phyloP scores from a whole-genome alignment of 2,113 vertebrate species.

The Syngnathus typhle region DNA sequence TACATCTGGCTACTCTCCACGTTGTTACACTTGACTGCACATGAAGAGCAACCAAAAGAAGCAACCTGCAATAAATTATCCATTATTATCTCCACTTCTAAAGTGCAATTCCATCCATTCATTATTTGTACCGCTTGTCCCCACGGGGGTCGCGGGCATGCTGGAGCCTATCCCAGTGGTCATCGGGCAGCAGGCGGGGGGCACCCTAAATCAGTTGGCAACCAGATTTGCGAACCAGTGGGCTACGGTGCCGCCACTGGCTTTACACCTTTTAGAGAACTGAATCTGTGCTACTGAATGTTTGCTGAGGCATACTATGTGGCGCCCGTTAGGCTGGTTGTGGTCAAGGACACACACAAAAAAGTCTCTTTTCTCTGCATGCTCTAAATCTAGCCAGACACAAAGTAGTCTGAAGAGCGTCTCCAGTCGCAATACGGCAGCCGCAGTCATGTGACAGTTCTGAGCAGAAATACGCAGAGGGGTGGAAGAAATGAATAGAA shows the following conservation, averaged over 20 bases:
- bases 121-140: no score
- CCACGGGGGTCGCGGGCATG: no score
- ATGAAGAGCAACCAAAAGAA: conserved; percentile 23
- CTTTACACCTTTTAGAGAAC: neutral
- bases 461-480: conserved; percentile 46
- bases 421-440: conserved; percentile 24
- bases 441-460: conserved; percentile 31
- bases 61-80: conserved; percentile 19
- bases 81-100: conserved; percentile 22
- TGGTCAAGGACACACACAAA: conserved; percentile 42
- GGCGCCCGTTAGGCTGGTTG: conserved; percentile 20
- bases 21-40: conserved; percentile 26
- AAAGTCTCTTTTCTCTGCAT: conserved; percentile 9
- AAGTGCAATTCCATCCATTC: neutral
- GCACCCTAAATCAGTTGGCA: no score
- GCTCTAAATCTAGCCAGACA: conserved; percentile 21
- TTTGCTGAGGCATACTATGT: conserved; percentile 36
- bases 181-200: no score
- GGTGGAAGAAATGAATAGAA: conserved; percentile 11
- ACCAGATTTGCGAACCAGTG: no score
- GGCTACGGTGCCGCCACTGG: no score
- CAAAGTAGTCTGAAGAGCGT: conserved; percentile 26
- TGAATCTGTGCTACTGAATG: conserved; percentile 32
- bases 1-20: conserved; percentile 31
- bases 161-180: no score